These are phyloP conservation scores for Hapalemur alaotrensis DNA, from an alignment of 2,797 vertebrate genomes.

Conservation along the genomic window DNA sequence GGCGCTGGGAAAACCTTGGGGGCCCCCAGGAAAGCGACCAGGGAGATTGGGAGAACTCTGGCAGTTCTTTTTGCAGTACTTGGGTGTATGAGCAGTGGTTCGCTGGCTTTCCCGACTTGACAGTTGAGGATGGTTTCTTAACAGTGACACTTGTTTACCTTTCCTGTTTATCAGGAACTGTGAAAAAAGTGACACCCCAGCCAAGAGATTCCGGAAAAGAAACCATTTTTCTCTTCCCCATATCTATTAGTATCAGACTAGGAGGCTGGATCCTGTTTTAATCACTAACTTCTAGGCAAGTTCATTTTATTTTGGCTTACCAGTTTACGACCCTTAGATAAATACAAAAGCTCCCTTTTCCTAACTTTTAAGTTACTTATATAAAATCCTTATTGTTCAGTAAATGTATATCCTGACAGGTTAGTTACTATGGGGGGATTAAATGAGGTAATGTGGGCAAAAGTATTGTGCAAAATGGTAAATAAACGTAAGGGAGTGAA, in stretches of 20 bases:
- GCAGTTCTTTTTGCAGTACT: neutral
- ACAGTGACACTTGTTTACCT: conserved; percentile 51
- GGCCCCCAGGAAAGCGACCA: neutral
- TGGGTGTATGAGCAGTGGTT: neutral
- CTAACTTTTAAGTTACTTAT: neutral
- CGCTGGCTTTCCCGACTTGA: neutral
- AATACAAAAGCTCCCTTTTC: neutral
- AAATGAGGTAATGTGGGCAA: neutral
- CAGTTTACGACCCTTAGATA: neutral
- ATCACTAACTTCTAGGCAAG: neutral
- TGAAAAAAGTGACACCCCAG: neutral
- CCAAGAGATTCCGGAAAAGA: conserved; percentile 24
- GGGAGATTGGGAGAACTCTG: neutral
- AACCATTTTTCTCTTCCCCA: conserved; percentile 42
- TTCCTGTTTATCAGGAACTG: neutral
- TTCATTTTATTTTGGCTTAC: neutral
- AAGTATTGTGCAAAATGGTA: conserved; percentile 25
- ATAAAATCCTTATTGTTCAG: neutral
- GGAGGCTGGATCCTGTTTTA: neutral
- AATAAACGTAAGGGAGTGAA: neutral
- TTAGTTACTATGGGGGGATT: neutral
- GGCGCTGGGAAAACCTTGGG: neutral
- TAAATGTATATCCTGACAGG: neutral
- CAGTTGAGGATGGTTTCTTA: neutral
- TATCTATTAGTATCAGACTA: neutral